A percentile compares a stretch with the other conserved stretches of the same genome.
phyloP scores from a whole-genome alignment of 2,888 invertebrate species.

The Hirtodrosophila duncani region DNA sequence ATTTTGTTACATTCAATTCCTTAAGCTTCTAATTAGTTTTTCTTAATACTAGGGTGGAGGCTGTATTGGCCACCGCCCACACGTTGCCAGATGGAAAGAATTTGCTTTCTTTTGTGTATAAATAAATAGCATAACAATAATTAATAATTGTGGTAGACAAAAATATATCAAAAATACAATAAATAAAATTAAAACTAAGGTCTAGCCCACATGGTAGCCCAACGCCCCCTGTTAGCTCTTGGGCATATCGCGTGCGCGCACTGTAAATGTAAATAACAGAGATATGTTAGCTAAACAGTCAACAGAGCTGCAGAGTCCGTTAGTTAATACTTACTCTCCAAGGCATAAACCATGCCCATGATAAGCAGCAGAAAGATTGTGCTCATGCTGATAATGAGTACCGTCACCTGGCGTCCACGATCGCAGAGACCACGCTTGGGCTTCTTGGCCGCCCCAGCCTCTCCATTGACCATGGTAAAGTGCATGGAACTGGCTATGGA shows the following conservation, averaged over 20 bases:
- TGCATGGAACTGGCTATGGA: conserved; percentile 92
- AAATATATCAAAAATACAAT: conserved; percentile 42
- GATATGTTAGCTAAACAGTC: neutral
- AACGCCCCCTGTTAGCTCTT: conserved; percentile 65
- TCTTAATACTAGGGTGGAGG: conserved; percentile 55
- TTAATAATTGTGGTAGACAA: conserved; percentile 30
- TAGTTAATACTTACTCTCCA: conserved; percentile 86
- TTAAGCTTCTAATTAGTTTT: conserved; percentile 15
- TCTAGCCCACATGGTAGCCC: conserved; percentile 6
- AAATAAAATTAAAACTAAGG: conserved; percentile 57
- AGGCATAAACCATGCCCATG: conserved; percentile 87
- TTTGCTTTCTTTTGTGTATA: conserved; percentile 17
- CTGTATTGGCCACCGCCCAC: too few relatives aligned
- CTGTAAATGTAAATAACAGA: conserved; percentile 76
- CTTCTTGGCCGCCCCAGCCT: conserved; percentile 82
- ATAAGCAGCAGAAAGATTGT: conserved; percentile 89
- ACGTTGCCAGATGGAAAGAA: too few relatives aligned
- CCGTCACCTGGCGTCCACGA: conserved; percentile 88
- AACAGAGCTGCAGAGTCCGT: neutral
- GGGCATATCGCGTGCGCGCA: conserved; percentile 80
- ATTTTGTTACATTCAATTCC: conserved; percentile 18
- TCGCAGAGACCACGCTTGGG: conserved; percentile 86
- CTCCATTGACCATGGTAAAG: conserved; percentile 90
- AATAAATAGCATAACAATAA: conserved; percentile 55
- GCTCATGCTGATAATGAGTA: conserved; percentile 90